Base-by-base conservation (phyloP, 35 echinoderm and acorn worm species). In the Hemicentrotus pulcherrimus region DNA sequence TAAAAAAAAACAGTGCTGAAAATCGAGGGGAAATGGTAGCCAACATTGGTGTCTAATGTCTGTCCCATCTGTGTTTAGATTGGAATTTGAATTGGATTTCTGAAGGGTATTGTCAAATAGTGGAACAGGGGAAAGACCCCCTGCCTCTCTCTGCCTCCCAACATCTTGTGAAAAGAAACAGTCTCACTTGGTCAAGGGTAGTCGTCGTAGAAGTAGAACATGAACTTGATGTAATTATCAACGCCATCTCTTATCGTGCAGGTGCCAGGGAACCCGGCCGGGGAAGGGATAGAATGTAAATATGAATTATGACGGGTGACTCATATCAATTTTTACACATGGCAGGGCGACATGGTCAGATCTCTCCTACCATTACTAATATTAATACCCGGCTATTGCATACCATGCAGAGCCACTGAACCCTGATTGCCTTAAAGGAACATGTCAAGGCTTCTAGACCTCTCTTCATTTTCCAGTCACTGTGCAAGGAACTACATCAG, bases 321-420 rank as follows among this genome's bases (percentile, higher is more conserved):
- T 90, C 88, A 90, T 90, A 90, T 90, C 88, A 90, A 90, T 90
- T 90, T 90, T 90, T 90, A 90, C 88, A 90, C 88, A 90, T 90
- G 88, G 32, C 88, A 45, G 88, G 4, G 32, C 32, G 31, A 90
- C 32, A 90, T 90, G 88, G 88, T 90, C 88, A 90, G 32, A 78
- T 28, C 65, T 78, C 65, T 78, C 65, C 65, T 78, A 78, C 65
- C 65, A 78, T 78, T 78, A n/a, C 65, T n/a, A 78, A 78, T 78
- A 78, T 78, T 78, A 78, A 28, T 28, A n/a, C 65, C 19, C 28
- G 24, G 65, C 65, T 28, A 78, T 78, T 18, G 3, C 65, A 22
- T 78, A 78, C 65, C 6, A 41, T 41, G 35, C 35, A 78, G 65
- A 78, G 65, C 65, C 65, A 78, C 19, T 22, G 65, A 78, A 28